Evolutionary conservation across 2,888 invertebrate genomes (phyloP), one percentile per base, ranked within the genome.

Genomic region (Crepidodera aurea): DNA sequence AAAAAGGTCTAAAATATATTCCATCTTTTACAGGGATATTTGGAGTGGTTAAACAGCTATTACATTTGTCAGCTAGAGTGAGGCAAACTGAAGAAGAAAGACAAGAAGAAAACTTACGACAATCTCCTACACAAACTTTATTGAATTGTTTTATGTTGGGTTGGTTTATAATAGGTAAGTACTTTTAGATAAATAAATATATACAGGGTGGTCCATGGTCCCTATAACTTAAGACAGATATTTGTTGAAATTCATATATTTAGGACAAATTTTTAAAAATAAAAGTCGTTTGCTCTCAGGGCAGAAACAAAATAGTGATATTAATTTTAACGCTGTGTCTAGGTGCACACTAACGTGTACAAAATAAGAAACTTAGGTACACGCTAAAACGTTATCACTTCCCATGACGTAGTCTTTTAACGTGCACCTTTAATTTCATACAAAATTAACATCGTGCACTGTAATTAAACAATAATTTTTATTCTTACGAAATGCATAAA

Each of bases 81-180:
- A 78, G 84, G 55, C 83, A 84, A 69, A 79, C 82, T 13, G 83
- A 83, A 67, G 84, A 84, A 65, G 85, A 85, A 70, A 79, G 84
- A 58, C 84, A 84, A 64, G 84, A 83, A 67, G 84, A 85, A 73
- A 82, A 83, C 70, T 76, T 85, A 64, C 75, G 84, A 62, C 85
- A 84, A 70, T 83, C 83, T 15, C 84, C 85, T 2, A 84, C 83
- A 10, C 84, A 85, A 71, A 84, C 84, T 1, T 72, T 87, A 60
- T 80, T 87, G 27, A 86, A 86, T 76, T 87, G 86, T 74, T 89
- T 89, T 73, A 84, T 89, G 80, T 78, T 88, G 42, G 87, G 86
- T 39, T 89, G 89, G 89, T 89, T 89, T 71, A 87, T 89, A 69
- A 85, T 88, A 63, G 89, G 89, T 87, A 77, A 79, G 79, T 29